A percentile compares a stretch with the other conserved stretches of the same genome.
Evolutionary conservation across 2,888 invertebrate genomes (phyloP).

Genomic region (Mesorhabditis sp.): DNA sequence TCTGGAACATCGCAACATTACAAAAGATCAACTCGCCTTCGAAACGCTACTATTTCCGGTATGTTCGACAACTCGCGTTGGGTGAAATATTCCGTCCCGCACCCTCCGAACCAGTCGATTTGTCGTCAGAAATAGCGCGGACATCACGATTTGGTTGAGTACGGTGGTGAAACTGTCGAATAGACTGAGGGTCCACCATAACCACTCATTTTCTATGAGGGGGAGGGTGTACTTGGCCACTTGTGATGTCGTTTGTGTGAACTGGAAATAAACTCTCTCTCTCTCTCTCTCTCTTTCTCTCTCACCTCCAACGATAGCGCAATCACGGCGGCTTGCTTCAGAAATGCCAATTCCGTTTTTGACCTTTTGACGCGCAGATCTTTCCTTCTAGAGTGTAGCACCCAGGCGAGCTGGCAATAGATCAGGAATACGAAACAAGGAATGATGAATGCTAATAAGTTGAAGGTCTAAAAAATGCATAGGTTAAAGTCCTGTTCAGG

Average conservation of each 20-base stretch:
- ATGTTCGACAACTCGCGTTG: background rate
- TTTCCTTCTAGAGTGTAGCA: background rate
- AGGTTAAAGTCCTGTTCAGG: background rate
- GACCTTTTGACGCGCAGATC: background rate
- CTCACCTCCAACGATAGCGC: background rate
- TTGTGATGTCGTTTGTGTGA: background rate
- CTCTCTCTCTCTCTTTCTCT: background rate
- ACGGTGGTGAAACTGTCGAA: background rate
- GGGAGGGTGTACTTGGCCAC: no score
- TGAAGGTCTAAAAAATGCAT: background rate
- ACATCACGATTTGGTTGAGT: background rate
- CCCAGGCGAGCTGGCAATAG: background rate
- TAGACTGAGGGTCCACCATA: no score
- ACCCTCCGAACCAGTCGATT: conserved; percentile 1
- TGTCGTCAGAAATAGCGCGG: background rate
- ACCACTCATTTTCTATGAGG: no score
- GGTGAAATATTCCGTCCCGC: background rate
- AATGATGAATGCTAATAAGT: background rate
- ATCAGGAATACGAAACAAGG: background rate
- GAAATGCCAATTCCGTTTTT: background rate
- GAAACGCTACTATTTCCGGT: no score
- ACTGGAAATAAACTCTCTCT: background rate
- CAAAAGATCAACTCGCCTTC: no score
- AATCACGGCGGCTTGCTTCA: background rate
- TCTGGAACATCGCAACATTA: no score